These are phyloP conservation scores for Platypus cylindrus DNA, from an alignment of 2,888 invertebrate species.

Conservation along the genomic window DNA sequence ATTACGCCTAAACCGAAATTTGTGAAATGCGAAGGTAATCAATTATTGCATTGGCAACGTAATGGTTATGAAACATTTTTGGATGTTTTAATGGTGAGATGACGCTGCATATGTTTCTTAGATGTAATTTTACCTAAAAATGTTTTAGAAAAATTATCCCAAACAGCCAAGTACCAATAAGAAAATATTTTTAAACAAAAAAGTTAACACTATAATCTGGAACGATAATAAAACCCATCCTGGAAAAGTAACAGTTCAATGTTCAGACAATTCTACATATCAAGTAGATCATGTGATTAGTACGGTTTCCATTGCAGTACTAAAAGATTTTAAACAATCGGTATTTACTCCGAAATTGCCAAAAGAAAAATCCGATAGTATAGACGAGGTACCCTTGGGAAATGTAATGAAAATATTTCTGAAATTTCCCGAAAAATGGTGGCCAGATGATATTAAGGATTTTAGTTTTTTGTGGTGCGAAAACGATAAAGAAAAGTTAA, in stretches of 20 bases:
- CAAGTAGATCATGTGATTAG: conserved; percentile 51
- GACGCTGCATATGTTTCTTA: no score
- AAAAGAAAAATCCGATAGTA: conserved; percentile 39
- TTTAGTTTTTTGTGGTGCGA: conserved; percentile 47
- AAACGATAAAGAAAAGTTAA: conserved; percentile 32
- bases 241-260: conserved; percentile 34
- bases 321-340: conserved; percentile 40
- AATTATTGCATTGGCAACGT: conserved; percentile 59
- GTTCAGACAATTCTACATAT: conserved; percentile 40
- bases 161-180: conserved; percentile 19
- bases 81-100: conserved; percentile 50
- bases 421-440: conserved; percentile 51
- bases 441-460: conserved; percentile 42
- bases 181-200: conserved; percentile 28
- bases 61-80: conserved; percentile 56
- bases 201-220: conserved; percentile 27
- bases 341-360: conserved; percentile 47
- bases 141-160: conserved; percentile 26
- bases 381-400: conserved; percentile 49
- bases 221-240: conserved; percentile 25
- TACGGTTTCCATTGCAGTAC: conserved; percentile 55
- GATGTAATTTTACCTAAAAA: neutral
- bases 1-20: conserved; percentile 53
- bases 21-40: conserved; percentile 57
- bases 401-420: conserved; percentile 55